Evolutionary conservation across 2,888 invertebrate genomes (phyloP), one percentile per base, ranked within the genome.

Genomic region (Tryphoninae sp.): DNA sequence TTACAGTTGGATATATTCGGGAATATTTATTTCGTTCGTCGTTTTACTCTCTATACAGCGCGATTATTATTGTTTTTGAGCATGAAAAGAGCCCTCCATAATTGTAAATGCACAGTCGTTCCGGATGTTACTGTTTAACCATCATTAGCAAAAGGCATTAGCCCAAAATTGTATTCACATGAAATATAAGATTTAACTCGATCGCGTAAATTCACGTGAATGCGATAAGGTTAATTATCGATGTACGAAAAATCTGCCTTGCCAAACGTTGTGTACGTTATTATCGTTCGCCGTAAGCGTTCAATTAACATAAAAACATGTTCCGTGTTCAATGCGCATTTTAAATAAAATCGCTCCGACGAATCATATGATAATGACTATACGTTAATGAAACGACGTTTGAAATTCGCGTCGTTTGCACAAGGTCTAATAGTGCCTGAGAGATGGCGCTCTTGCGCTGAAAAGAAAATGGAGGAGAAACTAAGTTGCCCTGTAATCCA

Each of bases 1-100:
- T 76, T 71, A 45, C 22, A 2, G 33, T 49, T 42, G 42, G 49
- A 26, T 51, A 61, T 42, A 33, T 33, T 55, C 73, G 49, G 71
- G 58, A 40, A 64, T 64, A 73, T 71, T 65, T 53, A 65, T 22
- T 61, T 40, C 33, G 33, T 33, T 33, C 33, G 6, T 6, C 33
- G 1, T 33, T 33, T 6, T 33, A 1, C 33, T 33, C 42, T 19
- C 11, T 16, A 6, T 42, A 51, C 22, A 22, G 61, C 23, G 33
- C 77, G 64, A 51, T 82, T 64, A 64, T 62, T 78, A 72, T 73
- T 53, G 3, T 4, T n/a, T 78, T 73, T 73, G 53, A 33, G 51
- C n/a, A 45, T 7, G 45, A 9, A 4, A 53, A 53, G 16, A n/a
- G 53, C 23, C 2, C 22, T 23, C 45, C 19, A 40, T 45, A 26